Conservation (phyloP, 2,888 invertebrate species). For the Sicus ferrugineus region DNA sequence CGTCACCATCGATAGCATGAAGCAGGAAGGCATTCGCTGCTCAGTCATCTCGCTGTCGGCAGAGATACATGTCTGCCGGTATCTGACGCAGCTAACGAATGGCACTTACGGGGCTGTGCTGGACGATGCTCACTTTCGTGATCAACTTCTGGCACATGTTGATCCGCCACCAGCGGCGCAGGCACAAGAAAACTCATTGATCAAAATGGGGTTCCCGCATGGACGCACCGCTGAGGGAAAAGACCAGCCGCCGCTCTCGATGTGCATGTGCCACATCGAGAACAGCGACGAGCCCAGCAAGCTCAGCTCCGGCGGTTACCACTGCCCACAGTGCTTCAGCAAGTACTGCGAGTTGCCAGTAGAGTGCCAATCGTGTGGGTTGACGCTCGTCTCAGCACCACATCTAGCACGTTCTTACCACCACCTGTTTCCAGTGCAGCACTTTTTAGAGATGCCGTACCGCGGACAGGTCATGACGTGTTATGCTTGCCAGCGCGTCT, state of each 20-base stretch:
- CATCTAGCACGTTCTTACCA: conserved; percentile 98
- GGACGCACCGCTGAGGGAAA: conserved; percentile 70
- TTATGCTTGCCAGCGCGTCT: conserved; percentile 78
- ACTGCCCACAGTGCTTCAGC: conserved; percentile 95
- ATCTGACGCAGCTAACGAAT: conserved; percentile 84
- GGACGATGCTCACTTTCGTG: conserved; percentile 80
- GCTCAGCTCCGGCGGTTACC: conserved; percentile 79
- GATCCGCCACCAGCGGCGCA: conserved; percentile 79
- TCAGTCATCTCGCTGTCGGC: conserved; percentile 96
- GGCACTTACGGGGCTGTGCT: conserved; percentile 88
- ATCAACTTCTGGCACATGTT: conserved; percentile 72
- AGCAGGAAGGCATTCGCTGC: conserved; percentile 84
- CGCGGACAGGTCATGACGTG: conserved; percentile 71
- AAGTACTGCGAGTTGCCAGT: conserved; percentile 98
- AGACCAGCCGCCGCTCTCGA: conserved; percentile 77
- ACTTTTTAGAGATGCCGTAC: conserved; percentile 78
- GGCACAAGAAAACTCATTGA: conserved; percentile 77
- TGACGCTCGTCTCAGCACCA: conserved; percentile 96
- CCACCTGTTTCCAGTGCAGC: conserved; percentile 92
- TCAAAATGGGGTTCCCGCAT: conserved; percentile 98
- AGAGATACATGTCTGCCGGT: conserved; percentile 90
- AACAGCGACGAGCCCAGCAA: conserved; percentile 74
- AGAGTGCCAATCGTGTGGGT: conserved; percentile 93
- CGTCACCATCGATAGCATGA: conserved; percentile 78
- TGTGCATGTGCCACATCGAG: conserved; percentile 94